Evolutionary conservation across 2,888 invertebrate genomes (phyloP).

Genomic region (Adelphocoris suturalis): DNA sequence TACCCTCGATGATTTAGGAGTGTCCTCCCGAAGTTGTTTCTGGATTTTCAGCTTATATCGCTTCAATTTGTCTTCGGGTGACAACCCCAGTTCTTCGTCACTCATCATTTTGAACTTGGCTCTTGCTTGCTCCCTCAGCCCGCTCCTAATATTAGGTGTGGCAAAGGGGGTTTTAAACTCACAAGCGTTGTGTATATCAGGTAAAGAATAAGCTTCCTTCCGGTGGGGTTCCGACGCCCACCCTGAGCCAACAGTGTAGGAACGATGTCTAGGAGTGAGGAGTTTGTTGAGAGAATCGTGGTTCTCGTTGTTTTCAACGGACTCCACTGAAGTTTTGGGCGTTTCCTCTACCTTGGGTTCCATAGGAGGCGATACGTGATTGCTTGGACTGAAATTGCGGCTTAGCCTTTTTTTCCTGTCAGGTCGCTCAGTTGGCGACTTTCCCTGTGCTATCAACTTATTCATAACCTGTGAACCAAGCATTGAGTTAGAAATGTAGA

Average conservation of each 20-base stretch:
- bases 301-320: constrained; percentile 56
- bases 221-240: constrained; percentile 43
- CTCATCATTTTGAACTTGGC: constrained; percentile 85
- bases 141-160: constrained; percentile 79
- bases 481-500: not conserved
- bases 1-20: constrained; percentile 71
- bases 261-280: constrained; percentile 59
- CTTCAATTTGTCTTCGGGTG: constrained; percentile 84
- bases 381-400: constrained; percentile 67
- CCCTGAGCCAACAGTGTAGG: constrained; percentile 57
- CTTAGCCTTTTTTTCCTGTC: constrained; percentile 68
- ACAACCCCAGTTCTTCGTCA: constrained; percentile 87
- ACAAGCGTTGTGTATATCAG: constrained; percentile 79
- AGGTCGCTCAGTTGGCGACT: constrained; percentile 80
- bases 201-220: constrained; percentile 79
- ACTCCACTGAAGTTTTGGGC: constrained; percentile 40
- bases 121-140: constrained; percentile 83
- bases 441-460: constrained; percentile 85
- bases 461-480: constrained; percentile 82
- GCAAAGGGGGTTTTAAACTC: constrained; percentile 81
- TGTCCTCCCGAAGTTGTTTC: constrained; percentile 71
- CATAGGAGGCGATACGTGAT: constrained; percentile 40
- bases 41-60: constrained; percentile 80
- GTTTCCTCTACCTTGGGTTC: constrained; percentile 54
- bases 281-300: constrained; percentile 37